phyloP scores from a whole-genome alignment of 2,113 vertebrate genomes.

The Myotis davidii region DNA sequence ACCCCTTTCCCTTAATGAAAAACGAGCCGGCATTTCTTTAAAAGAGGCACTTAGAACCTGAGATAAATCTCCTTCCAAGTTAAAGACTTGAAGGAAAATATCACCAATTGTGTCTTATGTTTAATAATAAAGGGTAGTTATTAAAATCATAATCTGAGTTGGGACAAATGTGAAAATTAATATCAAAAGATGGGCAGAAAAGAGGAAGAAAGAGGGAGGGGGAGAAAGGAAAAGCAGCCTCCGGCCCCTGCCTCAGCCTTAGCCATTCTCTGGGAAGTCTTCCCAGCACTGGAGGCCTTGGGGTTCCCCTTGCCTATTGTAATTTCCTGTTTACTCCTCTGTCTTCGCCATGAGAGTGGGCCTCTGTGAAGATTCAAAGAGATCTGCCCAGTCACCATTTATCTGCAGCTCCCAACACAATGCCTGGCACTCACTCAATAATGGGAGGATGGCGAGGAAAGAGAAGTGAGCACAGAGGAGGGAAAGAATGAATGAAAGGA shows the following conservation, averaged over 20 bases:
- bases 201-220: neutral
- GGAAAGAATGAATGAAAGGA: neutral
- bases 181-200: neutral
- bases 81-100: conserved; percentile 31
- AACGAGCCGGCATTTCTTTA: neutral
- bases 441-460: neutral
- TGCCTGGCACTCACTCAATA: no score
- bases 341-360: neutral
- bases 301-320: neutral
- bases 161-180: neutral
- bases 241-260: neutral
- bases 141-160: conserved; percentile 34
- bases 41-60: conserved; percentile 25
- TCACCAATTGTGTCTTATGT: neutral
- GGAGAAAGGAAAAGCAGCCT: neutral
- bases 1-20: conserved; percentile 36
- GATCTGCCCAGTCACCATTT: no score
- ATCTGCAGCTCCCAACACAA: neutral
- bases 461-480: neutral
- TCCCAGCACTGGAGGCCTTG: neutral
- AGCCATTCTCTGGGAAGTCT: neutral
- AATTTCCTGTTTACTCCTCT: neutral
- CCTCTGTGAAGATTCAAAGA: neutral
- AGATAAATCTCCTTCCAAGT: conserved; percentile 49
- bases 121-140: conserved; percentile 52